These are phyloP conservation scores for Arctocebus calabarensis DNA, from an alignment of 2,797 vertebrate species.

Conservation along the genomic window DNA sequence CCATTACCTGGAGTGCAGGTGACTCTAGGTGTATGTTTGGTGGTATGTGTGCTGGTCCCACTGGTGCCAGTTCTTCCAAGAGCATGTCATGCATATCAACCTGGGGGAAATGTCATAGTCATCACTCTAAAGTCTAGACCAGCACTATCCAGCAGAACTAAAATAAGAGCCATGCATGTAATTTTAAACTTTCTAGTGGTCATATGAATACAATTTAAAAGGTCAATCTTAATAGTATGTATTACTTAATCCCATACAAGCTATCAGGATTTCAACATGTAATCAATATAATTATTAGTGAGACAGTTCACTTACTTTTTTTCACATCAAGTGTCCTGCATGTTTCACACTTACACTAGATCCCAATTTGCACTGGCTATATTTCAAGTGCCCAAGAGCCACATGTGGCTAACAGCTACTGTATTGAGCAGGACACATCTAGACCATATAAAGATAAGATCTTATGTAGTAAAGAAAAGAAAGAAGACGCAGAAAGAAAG, in stretches of 20 bases:
- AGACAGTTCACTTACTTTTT: neutral
- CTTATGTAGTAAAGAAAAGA: neutral
- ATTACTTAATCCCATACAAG: neutral
- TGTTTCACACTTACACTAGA: neutral
- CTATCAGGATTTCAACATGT: neutral
- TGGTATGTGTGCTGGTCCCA: constrained; percentile 70
- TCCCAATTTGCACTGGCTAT: neutral
- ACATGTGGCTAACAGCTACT: neutral
- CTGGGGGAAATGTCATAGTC: constrained; percentile 64
- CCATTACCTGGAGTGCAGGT: constrained; percentile 74
- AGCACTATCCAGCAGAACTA: neutral
- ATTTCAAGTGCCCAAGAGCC: neutral
- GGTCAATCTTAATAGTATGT: neutral
- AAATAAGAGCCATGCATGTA: neutral
- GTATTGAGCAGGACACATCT: neutral
- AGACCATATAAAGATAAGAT: neutral
- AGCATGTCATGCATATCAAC: constrained; percentile 79
- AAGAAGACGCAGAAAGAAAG: constrained; percentile 27
- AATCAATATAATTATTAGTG: neutral
- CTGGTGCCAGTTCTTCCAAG: constrained; percentile 81
- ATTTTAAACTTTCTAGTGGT: neutral
- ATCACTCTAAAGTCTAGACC: constrained; percentile 45
- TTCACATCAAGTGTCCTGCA: neutral
- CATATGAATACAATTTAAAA: neutral
- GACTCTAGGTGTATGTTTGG: constrained; percentile 72